Percentiles rank a stretch among this genome's conserved stretches.
Conservation (phyloP, 2,888 invertebrate genomes). For the Margaritifera margaritifera region DNA sequence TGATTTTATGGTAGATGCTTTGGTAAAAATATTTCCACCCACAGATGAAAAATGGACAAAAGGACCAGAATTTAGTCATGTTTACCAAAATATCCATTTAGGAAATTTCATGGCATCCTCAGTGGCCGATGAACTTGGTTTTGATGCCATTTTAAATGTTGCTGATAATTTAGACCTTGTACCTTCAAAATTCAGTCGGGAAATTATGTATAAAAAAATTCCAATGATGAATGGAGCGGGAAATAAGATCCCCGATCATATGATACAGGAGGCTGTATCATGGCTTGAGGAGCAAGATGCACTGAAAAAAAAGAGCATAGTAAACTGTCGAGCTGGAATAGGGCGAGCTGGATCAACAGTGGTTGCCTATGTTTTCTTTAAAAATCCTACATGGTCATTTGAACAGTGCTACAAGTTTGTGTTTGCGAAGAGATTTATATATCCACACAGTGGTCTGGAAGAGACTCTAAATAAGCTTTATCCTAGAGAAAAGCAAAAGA, state of each 20-base stretch:
- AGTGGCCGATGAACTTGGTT: conserved; percentile 30
- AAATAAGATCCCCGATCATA: conserved; percentile 21
- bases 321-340: conserved; percentile 47
- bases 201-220: conserved; percentile 39
- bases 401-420: conserved; percentile 39
- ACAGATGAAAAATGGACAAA: conserved; percentile 33
- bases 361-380: conserved; percentile 42
- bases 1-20: conserved; percentile 26
- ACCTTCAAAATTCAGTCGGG: conserved; percentile 15
- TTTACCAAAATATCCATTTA: conserved; percentile 35
- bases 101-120: conserved; percentile 50
- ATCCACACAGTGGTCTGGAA: conserved; percentile 35
- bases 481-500: conserved; percentile 8
- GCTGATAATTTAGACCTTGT: conserved; percentile 43
- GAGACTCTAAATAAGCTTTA: conserved; percentile 29
- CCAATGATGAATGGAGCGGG: conserved; percentile 37
- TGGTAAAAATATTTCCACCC: conserved; percentile 29
- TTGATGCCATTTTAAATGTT: conserved; percentile 43
- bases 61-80: conserved; percentile 34
- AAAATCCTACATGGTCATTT: conserved; percentile 29
- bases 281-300: conserved; percentile 33
- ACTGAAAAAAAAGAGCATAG: conserved; percentile 26
- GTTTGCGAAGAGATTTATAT: conserved; percentile 35
- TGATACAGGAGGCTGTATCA: conserved; percentile 30
- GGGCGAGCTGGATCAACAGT: conserved; percentile 47